These are phyloP conservation scores for Crenichthys baileyi DNA, from an alignment of 2,797 vertebrate genomes.

Conservation along the genomic window DNA sequence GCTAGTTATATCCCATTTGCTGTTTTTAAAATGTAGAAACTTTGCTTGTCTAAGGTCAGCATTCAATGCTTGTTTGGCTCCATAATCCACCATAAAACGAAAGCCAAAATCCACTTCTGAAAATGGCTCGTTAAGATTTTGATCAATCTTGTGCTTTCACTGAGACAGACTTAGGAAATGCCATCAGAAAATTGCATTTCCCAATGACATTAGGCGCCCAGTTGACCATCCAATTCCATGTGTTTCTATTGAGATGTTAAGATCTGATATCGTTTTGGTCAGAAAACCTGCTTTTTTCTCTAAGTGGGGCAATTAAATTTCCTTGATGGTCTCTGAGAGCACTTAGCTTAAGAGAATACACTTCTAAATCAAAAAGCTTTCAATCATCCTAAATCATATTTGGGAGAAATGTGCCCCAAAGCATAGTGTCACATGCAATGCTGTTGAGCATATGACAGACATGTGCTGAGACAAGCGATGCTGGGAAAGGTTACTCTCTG, in stretches of 20 bases:
- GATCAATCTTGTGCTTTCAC: constrained; percentile 93
- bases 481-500: constrained; percentile 91
- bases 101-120: constrained; percentile 88
- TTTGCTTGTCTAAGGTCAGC: constrained; percentile 76
- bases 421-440: constrained; percentile 89
- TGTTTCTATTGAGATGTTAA: constrained; percentile 98
- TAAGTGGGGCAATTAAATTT: constrained; percentile 99
- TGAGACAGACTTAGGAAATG: constrained; percentile 96
- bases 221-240: constrained; percentile 96
- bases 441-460: constrained; percentile 91
- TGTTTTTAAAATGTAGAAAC: constrained; percentile 62
- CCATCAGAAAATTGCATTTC: constrained; percentile 98
- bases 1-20: constrained; percentile 41
- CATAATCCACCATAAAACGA: constrained; percentile 79
- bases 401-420: constrained; percentile 89
- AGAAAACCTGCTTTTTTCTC: constrained; percentile 89
- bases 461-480: constrained; percentile 85
- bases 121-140: constrained; percentile 98
- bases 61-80: constrained; percentile 76
- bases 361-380: constrained; percentile 99
- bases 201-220: constrained; percentile 94
- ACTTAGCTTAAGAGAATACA: constrained; percentile 99
- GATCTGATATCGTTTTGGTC: constrained; percentile 99
- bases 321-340: constrained; percentile 96
- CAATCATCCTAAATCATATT: constrained; percentile 99